A percentile compares a stretch with the other conserved stretches of the same genome.
Conservation (phyloP, 2,888 invertebrate genomes). For the Thereva unica region DNA sequence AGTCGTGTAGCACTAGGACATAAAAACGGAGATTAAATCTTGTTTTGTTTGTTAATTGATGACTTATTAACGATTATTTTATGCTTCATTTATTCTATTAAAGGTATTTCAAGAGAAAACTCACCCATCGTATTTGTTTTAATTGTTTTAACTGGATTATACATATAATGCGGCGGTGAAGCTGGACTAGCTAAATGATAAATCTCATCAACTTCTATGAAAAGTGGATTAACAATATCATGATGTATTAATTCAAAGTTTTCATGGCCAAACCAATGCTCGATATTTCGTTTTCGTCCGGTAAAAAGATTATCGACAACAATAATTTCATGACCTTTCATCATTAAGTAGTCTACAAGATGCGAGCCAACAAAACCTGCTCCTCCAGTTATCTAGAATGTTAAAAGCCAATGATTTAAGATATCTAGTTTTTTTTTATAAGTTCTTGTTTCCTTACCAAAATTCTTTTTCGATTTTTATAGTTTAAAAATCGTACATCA, state of each 20-base stretch:
- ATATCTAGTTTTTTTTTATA: neutral
- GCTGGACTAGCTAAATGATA: conserved; percentile 99
- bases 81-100: neutral
- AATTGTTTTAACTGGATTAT: conserved; percentile 98
- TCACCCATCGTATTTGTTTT: conserved; percentile 93
- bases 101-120: neutral
- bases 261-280: conserved; percentile 98
- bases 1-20: too few relatives aligned
- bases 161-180: conserved; percentile 99
- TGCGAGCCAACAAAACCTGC: conserved; percentile 99
- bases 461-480: conserved; percentile 89
- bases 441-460: conserved; percentile 64
- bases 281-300: conserved; percentile 93
- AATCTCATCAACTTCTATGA: conserved; percentile 96
- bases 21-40: too few relatives aligned
- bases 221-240: conserved; percentile 96
- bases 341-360: conserved; percentile 93
- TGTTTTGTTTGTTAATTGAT: too few relatives aligned
- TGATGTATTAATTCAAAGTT: conserved; percentile 99
- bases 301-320: conserved; percentile 99
- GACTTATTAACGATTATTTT: neutral
- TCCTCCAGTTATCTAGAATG: conserved; percentile 81
- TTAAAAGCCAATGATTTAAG: neutral
- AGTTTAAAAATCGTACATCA: conserved; percentile 88
- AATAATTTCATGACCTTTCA: conserved; percentile 93